Conservation (phyloP, 2,797 vertebrate species). For the Rhadinocentrus ornatus region DNA sequence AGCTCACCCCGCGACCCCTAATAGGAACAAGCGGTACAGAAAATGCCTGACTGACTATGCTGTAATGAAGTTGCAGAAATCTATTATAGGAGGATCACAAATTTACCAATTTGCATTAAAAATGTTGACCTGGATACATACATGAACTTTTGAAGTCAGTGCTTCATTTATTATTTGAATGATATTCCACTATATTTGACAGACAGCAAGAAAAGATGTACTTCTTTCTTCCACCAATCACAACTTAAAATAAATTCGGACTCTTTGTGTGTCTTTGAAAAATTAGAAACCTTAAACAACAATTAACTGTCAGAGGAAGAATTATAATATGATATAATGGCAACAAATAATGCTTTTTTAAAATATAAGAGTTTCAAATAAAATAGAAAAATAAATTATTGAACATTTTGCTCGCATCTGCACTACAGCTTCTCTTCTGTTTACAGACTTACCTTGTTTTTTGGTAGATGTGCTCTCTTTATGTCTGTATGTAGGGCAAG, state of each 20-base stretch:
- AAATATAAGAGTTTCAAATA: neutral
- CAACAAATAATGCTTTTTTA: neutral
- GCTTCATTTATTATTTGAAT: neutral
- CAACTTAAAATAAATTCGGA: too few relatives aligned
- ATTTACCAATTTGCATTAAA: too few relatives aligned
- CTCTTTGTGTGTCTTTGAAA: too few relatives aligned
- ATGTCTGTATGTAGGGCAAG: conserved; percentile 60
- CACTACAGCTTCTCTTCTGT: neutral
- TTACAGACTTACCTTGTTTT: neutral
- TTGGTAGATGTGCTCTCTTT: conserved; percentile 9
- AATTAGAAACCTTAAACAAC: neutral
- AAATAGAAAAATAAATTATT: neutral
- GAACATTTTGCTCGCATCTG: neutral
- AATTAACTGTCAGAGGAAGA: neutral
- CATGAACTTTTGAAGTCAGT: neutral
- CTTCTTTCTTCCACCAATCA: too few relatives aligned
- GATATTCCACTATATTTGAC: neutral
- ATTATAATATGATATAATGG: neutral
- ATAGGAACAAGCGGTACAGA: too few relatives aligned
- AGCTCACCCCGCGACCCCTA: too few relatives aligned
- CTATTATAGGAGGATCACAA: too few relatives aligned
- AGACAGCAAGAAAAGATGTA: neutral
- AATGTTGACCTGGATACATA: too few relatives aligned
- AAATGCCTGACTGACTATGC: too few relatives aligned
- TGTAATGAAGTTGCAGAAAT: too few relatives aligned